Base-by-base conservation (phyloP, 2,113 vertebrate species). In the Chrysemys picta region DNA sequence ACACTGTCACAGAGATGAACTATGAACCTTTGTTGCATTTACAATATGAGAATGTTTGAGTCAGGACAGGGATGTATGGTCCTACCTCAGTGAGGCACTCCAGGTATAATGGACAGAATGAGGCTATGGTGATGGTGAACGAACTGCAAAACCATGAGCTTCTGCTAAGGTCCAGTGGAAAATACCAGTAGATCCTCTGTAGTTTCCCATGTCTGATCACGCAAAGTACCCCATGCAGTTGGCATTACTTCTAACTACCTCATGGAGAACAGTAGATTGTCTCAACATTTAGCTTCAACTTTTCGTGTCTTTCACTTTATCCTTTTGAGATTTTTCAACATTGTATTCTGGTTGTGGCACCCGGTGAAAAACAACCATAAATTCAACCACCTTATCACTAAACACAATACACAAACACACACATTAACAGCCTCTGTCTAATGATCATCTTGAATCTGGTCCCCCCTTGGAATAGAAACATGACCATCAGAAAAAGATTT, bases 131-230 rank as follows among this genome's bases (percentile, higher is more conserved):
- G 90, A 87, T 92, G 89, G 62, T 31, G 29, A 2, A 31, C 69
- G 94, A 96, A 91, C 81, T 85, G 89, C 89, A 93, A 94, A 95
- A 94, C 83, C 78, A 87, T 54, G n/a, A 93, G n/a, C 42, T 90
- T 75, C 87, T 91, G 82, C 29, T 95, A 85, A 89, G 88, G 38
- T 81, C 3, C 47, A 76, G 65, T 62, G 95, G 82, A 95, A 95
- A 96, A 86, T 90, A 93, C 31, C 88, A 84, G 89, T 89, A 91
- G 65, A 72, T 38, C 69, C 65, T 95, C 85, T 88, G 0, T 93
- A 93, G 93, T 96, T 95, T 79, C 87, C 54, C 87, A 0, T 0
- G 0, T 97, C 89, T 97, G 94, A 94, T 97, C 91, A 93, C 72
- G 38, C 89, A 14, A 90, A 94, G 91, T 29, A 75, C 69, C 29